These are phyloP conservation scores for Myripristis murdjan DNA, from an alignment of 2,797 vertebrate genomes.

Conservation along the genomic window DNA sequence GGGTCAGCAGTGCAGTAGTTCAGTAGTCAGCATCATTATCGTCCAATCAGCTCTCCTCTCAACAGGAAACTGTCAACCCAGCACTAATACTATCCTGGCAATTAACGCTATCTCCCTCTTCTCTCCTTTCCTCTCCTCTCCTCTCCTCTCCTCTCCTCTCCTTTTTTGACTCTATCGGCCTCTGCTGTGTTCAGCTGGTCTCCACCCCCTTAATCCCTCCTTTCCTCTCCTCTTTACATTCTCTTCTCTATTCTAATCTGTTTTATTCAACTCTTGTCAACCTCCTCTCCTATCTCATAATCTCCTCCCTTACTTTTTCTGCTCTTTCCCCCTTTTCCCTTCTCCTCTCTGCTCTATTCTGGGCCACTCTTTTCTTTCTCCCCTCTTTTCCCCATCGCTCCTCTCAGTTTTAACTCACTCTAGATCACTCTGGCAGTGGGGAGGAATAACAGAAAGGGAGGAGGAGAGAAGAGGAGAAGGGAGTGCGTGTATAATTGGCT, in stretches of 20 bases:
- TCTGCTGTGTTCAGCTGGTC: slow-evolving; percentile 22
- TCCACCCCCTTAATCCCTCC: slow-evolving; percentile 40
- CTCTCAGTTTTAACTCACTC: slow-evolving; percentile 65
- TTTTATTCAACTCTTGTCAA: slow-evolving; percentile 25
- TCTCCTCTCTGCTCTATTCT: too few relatives aligned
- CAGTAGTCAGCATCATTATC: slow-evolving; percentile 82
- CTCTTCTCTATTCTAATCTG: slow-evolving; percentile 20
- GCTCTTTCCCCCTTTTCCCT: too few relatives aligned
- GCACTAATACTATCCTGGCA: slow-evolving; percentile 75
- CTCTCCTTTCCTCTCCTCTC: slow-evolving; percentile 39
- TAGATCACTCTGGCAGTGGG: slow-evolving; percentile 69
- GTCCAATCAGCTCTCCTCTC: slow-evolving; percentile 78
- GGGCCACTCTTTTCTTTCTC: slow-evolving; percentile 14
- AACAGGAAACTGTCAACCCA: slow-evolving; percentile 81
- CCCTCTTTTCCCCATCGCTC: slow-evolving; percentile 24
- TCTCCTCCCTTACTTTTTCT: too few relatives aligned
- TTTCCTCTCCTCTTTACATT: slow-evolving; percentile 35
- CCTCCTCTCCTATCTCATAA: slow-evolving; percentile 37
- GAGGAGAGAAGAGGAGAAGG: slow-evolving; percentile 67
- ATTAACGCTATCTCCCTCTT: slow-evolving; percentile 72
- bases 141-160: slow-evolving; percentile 30
- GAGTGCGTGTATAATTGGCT: slow-evolving; percentile 86
- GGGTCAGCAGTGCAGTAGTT: slow-evolving; percentile 79
- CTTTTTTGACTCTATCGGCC: slow-evolving; percentile 11
- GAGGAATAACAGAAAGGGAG: slow-evolving; percentile 59